phyloP scores from a whole-genome alignment of 2,113 vertebrate species.

The Nerophis lumbriciformis region DNA sequence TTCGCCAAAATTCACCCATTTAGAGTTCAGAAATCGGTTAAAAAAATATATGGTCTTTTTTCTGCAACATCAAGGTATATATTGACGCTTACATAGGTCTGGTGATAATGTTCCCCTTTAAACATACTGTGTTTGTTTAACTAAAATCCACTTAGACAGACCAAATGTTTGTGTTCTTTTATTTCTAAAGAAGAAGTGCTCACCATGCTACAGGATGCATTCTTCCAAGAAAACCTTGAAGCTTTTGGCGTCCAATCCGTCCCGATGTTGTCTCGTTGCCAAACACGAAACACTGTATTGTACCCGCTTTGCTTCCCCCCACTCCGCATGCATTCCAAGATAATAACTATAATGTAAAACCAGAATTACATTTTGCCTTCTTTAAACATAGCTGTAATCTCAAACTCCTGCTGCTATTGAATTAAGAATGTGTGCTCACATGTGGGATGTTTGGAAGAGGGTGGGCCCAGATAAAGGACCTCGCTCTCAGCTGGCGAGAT shows the following conservation, averaged over 20 bases:
- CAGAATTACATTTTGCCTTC: conserved; percentile 73
- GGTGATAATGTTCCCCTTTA: too few species aligned
- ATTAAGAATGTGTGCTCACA: conserved; percentile 56
- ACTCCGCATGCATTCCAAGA: conserved; percentile 58
- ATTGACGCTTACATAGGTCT: too few species aligned
- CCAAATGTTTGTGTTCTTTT: conserved; percentile 36
- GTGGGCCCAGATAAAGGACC: conserved; percentile 46
- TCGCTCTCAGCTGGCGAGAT: conserved; percentile 26
- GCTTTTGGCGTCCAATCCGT: conserved; percentile 50
- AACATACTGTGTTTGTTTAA: conserved; percentile 26
- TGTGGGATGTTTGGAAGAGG: conserved; percentile 29
- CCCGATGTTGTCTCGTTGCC: conserved; percentile 35
- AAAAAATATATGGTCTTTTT: too few species aligned
- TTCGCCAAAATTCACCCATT: too few species aligned
- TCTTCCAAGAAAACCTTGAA: conserved; percentile 36
- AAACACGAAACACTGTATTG: conserved; percentile 14
- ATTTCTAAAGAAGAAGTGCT: conserved; percentile 32
- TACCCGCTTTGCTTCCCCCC: conserved; percentile 26
- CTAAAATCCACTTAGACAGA: conserved; percentile 35
- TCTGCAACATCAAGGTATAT: too few species aligned
- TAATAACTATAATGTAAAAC: conserved; percentile 77
- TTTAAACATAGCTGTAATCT: conserved; percentile 75
- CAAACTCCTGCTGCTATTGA: conserved; percentile 71
- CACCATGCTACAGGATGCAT: conserved; percentile 33
- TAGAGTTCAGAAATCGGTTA: too few species aligned